Conservation (phyloP, 1,140 invertebrate species). For the Nilaparvata lugens region DNA sequence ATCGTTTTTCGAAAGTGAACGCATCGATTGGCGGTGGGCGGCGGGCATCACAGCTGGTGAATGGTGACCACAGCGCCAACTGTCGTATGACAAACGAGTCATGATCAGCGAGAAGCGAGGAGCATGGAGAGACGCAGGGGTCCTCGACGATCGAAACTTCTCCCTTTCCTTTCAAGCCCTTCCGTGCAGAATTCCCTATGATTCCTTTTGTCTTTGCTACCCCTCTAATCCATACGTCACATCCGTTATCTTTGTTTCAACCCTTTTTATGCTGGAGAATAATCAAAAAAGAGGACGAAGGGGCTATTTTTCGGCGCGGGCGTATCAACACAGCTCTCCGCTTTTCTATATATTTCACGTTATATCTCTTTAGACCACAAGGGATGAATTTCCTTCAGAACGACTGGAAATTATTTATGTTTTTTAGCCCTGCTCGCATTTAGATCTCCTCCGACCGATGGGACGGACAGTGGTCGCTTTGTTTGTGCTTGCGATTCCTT, state of each 20-base stretch:
- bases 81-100: no score
- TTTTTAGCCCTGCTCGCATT: conserved; percentile 2
- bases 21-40: no score
- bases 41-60: no score
- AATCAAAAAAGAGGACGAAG: conserved; percentile 27
- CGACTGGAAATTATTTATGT: conserved; percentile 18
- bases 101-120: no score
- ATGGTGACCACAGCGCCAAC: no score
- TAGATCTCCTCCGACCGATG: no score
- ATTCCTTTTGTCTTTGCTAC: conserved; percentile 28
- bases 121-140: not conserved
- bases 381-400: conserved; percentile 23
- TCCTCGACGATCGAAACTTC: conserved; percentile 12
- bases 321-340: conserved; percentile 21
- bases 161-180: conserved; percentile 14
- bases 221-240: conserved; percentile 26
- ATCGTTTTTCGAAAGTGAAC: no score
- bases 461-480: no score
- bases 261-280: conserved; percentile 29
- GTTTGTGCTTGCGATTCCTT: no score
- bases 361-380: conserved; percentile 21
- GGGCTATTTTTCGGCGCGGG: conserved; percentile 26
- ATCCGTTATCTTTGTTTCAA: conserved; percentile 31
- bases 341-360: conserved; percentile 17
- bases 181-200: conserved; percentile 26